Evolutionary conservation across 2,888 invertebrate genomes (phyloP).

Genomic region (Anarsia innoxiella): DNA sequence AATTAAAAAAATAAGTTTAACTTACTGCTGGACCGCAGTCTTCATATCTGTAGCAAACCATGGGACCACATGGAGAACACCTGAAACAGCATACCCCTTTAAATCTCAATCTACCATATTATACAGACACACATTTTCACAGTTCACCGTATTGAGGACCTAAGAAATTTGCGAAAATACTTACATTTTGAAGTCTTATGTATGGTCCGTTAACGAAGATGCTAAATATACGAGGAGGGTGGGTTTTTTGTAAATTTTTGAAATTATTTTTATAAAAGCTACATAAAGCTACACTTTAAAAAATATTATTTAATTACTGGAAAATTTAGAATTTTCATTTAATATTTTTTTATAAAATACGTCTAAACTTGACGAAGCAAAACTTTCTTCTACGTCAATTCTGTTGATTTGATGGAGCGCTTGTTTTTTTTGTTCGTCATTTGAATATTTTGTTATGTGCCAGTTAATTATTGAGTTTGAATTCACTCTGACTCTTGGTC

Average conservation of each 20-base stretch:
- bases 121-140: too few species aligned
- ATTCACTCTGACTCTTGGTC: conserved; percentile 2
- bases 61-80: conserved; percentile 67
- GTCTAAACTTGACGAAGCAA: conserved; percentile 34
- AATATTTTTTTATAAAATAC: conserved; percentile 33
- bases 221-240: conserved; percentile 16
- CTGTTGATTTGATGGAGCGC: conserved; percentile 26
- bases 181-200: conserved; percentile 26
- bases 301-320: conserved; percentile 23
- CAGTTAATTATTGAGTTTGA: conserved; percentile 13
- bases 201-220: conserved; percentile 5
- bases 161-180: conserved; percentile 14
- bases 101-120: neutral
- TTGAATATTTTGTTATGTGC: conserved; percentile 23
- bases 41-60: conserved; percentile 71
- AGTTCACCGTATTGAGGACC: neutral
- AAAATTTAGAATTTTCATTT: conserved; percentile 39
- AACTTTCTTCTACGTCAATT: conserved; percentile 40
- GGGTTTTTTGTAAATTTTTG: conserved; percentile 21
- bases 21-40: conserved; percentile 68
- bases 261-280: conserved; percentile 12
- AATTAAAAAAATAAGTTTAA: conserved; percentile 8
- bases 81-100: conserved; percentile 29
- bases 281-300: conserved; percentile 12
- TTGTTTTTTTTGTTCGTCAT: conserved; percentile 19